These are phyloP conservation scores for Crax fasciolata DNA, from an alignment of 2,797 vertebrate genomes.

Conservation along the genomic window DNA sequence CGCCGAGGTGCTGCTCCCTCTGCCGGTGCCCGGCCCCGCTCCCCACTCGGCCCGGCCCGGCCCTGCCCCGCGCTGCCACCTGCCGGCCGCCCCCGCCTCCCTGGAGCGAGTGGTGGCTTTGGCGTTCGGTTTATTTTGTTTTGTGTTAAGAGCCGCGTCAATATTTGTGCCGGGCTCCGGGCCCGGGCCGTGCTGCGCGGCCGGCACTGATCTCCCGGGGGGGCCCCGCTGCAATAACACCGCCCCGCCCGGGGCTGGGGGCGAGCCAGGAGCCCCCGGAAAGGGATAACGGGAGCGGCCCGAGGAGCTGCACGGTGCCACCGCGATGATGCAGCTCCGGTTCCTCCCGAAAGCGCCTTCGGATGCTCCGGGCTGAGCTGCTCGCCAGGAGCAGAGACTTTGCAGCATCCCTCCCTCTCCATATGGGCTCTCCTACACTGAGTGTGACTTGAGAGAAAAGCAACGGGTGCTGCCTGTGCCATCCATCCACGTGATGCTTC, in stretches of 20 bases:
- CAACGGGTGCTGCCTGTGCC: not conserved
- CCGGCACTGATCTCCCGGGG: not conserved
- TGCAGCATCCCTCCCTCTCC: constrained; percentile 24
- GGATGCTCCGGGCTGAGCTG: not conserved
- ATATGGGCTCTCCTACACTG: constrained; percentile 65
- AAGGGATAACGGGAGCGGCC: not conserved
- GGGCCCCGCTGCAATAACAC: constrained; percentile 14
- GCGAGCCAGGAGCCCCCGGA: rapidly evolving
- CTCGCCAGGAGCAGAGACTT: not conserved
- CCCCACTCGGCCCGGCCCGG: too few relatives aligned
- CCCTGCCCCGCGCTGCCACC: not conserved
- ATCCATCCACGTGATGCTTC: not conserved
- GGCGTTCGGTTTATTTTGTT: not conserved
- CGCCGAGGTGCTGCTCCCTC: too few relatives aligned
- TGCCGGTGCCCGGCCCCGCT: not conserved
- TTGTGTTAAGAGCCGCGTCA: not conserved
- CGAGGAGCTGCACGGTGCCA: not conserved
- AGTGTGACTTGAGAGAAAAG: constrained; percentile 41
- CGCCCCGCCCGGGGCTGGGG: not conserved
- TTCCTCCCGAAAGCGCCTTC: not conserved
- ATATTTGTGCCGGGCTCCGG: constrained; percentile 14
- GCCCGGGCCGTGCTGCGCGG: constrained; percentile 36
- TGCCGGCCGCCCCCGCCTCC: not conserved
- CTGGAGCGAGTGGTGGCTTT: not conserved
- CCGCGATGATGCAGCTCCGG: not conserved